These are phyloP conservation scores for Sisyra terminalis DNA, from an alignment of 2,888 invertebrate species.

Conservation along the genomic window DNA sequence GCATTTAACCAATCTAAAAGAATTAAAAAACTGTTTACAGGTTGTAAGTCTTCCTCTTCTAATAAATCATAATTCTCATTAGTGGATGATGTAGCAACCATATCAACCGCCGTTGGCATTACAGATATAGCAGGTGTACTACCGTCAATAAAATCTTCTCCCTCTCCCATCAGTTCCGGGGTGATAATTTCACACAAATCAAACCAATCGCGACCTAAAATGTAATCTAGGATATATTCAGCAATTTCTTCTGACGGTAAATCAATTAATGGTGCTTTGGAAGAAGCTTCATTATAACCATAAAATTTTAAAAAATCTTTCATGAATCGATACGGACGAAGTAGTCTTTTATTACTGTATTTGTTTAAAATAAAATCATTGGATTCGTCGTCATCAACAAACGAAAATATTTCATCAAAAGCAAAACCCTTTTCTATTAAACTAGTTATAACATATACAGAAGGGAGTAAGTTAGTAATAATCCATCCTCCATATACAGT, in stretches of 20 bases:
- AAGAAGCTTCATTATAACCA: slow-evolving; percentile 18
- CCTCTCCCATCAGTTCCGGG: background rate
- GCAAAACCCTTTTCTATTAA: slow-evolving; percentile 27
- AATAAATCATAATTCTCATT: too few species aligned
- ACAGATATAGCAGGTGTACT: too few species aligned
- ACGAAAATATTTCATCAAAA: slow-evolving; percentile 36
- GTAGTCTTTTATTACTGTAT: slow-evolving; percentile 14
- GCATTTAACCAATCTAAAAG: too few species aligned
- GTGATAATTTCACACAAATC: background rate
- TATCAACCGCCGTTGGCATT: too few species aligned
- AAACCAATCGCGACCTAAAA: background rate
- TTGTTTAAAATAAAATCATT: slow-evolving; percentile 24
- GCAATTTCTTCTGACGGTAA: slow-evolving; percentile 9
- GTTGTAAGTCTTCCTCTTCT: too few species aligned
- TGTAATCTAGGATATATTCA: slow-evolving; percentile 1
- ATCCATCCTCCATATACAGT: slow-evolving; percentile 34
- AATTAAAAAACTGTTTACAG: too few species aligned
- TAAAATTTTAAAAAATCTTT: slow-evolving; percentile 18
- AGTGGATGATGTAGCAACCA: too few species aligned
- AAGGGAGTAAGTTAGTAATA: slow-evolving; percentile 38
- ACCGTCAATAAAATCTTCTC: background rate
- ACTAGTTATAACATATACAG: slow-evolving; percentile 30
- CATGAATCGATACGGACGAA: slow-evolving; percentile 18
- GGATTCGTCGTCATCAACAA: slow-evolving; percentile 31
- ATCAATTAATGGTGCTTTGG: slow-evolving; percentile 15